Base-by-base conservation (phyloP, 2,797 vertebrate species). In the Pangasius sanitwongsei region DNA sequence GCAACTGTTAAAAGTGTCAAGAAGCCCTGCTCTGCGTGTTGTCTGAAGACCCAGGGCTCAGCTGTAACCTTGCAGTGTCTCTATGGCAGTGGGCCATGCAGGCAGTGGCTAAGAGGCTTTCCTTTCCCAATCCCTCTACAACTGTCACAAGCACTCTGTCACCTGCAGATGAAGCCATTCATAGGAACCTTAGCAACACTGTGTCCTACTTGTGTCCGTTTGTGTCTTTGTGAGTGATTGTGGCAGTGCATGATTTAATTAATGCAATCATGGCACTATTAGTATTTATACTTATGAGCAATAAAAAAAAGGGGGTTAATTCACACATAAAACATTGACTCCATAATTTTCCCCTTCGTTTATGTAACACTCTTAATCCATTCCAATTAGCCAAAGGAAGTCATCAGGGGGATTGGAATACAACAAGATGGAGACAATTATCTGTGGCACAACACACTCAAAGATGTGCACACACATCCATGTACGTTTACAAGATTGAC, bases 111-210 rank as follows among this genome's bases (percentile, higher is more conserved):
- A 96, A 96, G 95, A 96, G 94, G 95, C 95, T 96, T 96, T 96
- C 93, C 94, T 94, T 90, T 90, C 91, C 91, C 94, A 96, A 95
- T 96, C 95, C 94, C 93, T 93, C 92, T 82, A 93, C 94, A 95
- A 95, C 95, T 96, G 96, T 96, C 96, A 96, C 92, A 95, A 96
- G 94, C 96, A 96, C 94, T 96, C 93, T 94, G 94, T 96, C 96
- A 96, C 95, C 95, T 96, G 96, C 94, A 96, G 94, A 93, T 96
- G 94, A 96, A 94, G 92, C 92, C 83, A 89, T 93, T 80, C 90
- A 95, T 92, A 93, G 91, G 91, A 90, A 89, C 91, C 88, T 80
- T 88, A 92, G 89, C 89, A 92, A 93, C 93, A 93, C 85, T 53
- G n/a, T 91, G 55, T 87, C 55, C 86, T 86, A 63, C 67, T 72